Evolutionary conservation across 2,113 vertebrate species (phyloP).

Genomic region (Equus przewalskii): DNA sequence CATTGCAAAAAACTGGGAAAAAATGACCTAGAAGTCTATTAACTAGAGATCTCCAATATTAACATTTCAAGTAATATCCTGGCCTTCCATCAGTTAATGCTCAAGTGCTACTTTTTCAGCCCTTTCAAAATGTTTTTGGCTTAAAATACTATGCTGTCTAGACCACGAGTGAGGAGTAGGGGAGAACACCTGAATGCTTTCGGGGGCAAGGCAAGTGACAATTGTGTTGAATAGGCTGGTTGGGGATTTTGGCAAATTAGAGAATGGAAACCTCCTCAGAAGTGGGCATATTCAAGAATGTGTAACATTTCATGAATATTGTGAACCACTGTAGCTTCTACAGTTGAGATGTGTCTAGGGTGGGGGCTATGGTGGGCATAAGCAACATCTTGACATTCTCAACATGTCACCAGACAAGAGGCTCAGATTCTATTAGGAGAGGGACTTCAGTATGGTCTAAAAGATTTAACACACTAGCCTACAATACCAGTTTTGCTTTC

Average conservation of each 20-base stretch:
- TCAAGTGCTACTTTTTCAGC: background rate
- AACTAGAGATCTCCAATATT: background rate
- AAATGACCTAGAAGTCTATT: background rate
- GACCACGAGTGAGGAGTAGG: too few relatives aligned
- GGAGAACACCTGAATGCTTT: background rate
- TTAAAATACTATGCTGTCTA: background rate
- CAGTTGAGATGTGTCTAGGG: background rate
- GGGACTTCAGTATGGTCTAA: background rate
- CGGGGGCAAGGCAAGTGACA: background rate
- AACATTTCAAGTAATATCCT: background rate
- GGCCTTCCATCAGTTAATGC: background rate
- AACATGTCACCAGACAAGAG: background rate
- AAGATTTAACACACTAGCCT: background rate
- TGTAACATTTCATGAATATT: background rate
- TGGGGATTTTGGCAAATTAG: background rate
- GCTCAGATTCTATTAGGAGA: background rate
- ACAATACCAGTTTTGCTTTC: background rate
- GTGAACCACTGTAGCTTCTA: background rate
- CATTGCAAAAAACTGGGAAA: background rate
- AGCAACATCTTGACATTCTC: background rate
- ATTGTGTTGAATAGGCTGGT: background rate
- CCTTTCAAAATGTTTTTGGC: background rate
- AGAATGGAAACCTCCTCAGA: background rate
- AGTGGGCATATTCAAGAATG: background rate
- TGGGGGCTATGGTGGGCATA: background rate